phyloP scores from a whole-genome alignment of 2,888 invertebrate genomes.

The Syrista parreyssii region DNA sequence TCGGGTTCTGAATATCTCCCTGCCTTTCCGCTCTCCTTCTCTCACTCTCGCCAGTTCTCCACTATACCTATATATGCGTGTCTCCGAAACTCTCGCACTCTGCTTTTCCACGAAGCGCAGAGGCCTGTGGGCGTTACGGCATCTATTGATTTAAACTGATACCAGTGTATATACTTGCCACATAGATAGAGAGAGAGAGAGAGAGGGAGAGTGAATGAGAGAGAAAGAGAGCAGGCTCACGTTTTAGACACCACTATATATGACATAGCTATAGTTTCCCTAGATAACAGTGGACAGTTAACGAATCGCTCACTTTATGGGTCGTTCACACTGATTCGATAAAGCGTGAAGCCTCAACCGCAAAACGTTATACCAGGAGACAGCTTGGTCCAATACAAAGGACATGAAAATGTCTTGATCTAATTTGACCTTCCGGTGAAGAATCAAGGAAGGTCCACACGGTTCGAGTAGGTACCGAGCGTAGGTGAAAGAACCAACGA shows the following conservation, averaged over 20 bases:
- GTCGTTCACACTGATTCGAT: neutral
- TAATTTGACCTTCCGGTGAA: neutral
- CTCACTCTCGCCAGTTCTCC: neutral
- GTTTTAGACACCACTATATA: neutral
- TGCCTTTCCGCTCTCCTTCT: neutral
- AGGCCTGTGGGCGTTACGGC: conserved; percentile 12
- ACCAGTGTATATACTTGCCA: conserved; percentile 8
- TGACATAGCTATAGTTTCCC: neutral
- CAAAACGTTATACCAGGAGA: neutral
- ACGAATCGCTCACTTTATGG: neutral
- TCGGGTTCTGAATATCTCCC: neutral
- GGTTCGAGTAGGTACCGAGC: neutral
- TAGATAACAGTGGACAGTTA: neutral
- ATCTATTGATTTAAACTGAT: conserved; percentile 27
- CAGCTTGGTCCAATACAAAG: neutral
- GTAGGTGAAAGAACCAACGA: neutral
- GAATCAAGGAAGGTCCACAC: neutral
- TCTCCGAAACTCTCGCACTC: neutral
- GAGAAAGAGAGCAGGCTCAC: neutral
- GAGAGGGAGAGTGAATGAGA: neutral
- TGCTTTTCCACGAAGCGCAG: neutral
- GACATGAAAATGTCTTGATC: neutral
- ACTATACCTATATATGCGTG: neutral
- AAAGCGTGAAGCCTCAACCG: neutral
- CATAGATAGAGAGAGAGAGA: neutral